Evolutionary conservation across 2,113 vertebrate species (phyloP).

Genomic region (Corythornis cristatus): DNA sequence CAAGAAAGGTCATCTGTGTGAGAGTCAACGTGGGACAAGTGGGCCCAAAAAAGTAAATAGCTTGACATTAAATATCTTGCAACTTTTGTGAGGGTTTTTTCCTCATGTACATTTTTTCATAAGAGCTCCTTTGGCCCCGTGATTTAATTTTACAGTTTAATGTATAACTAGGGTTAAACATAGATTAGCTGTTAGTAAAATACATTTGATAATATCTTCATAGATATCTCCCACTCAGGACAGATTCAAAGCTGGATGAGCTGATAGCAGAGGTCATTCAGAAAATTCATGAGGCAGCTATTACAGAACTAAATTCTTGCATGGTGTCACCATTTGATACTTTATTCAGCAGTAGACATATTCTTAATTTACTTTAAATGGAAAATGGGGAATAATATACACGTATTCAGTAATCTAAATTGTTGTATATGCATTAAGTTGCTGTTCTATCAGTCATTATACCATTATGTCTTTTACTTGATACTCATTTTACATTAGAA

Average conservation of each 20-base stretch:
- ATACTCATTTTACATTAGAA: neutral
- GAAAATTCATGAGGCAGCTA: neutral
- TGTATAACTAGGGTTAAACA: neutral
- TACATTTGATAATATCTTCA: neutral
- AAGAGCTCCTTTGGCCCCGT: neutral
- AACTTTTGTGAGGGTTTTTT: neutral
- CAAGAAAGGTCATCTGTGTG: conserved; percentile 96
- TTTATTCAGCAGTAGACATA: neutral
- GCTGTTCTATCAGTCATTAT: neutral
- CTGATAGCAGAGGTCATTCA: neutral
- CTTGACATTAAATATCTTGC: neutral
- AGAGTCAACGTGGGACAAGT: conserved; percentile 98
- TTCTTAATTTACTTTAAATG: neutral
- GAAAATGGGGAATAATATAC: neutral
- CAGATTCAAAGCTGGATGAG: neutral
- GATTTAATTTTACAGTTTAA: neutral
- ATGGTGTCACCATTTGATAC: neutral
- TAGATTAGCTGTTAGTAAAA: neutral
- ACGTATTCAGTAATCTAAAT: neutral
- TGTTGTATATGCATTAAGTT: neutral
- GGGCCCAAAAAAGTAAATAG: conserved; percentile 94
- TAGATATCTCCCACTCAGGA: neutral
- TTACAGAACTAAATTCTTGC: neutral
- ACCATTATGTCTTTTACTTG: neutral
- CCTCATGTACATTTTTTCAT: fast-evolving